Conservation (phyloP, 2,797 vertebrate genomes). For the Tauraco hartlaubi region DNA sequence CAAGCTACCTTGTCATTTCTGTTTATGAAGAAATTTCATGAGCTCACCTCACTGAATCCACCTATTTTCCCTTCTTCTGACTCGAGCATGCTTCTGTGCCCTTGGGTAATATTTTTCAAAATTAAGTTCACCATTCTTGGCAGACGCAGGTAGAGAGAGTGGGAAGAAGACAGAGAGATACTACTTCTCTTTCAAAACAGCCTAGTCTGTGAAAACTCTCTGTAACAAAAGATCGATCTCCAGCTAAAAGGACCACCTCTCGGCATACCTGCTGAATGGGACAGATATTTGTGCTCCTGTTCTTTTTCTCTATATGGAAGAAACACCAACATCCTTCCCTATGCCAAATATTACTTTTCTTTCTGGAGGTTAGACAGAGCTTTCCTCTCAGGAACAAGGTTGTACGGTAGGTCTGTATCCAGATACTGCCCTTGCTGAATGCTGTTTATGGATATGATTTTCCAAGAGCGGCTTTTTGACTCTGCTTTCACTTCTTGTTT, state of each 20-base stretch:
- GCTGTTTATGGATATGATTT: not conserved
- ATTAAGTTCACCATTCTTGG: not conserved
- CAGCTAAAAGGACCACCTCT: not conserved
- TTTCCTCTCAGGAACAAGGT: not conserved
- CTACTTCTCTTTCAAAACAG: not conserved
- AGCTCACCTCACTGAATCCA: slow-evolving; percentile 41
- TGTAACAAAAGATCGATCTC: not conserved
- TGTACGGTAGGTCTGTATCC: not conserved
- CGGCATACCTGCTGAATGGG: not conserved
- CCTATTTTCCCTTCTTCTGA: slow-evolving; percentile 32
- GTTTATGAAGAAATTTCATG: slow-evolving; percentile 29
- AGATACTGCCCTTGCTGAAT: not conserved
- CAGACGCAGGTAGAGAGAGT: not conserved
- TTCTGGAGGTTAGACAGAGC: not conserved
- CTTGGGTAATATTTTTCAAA: not conserved
- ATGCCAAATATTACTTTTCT: not conserved
- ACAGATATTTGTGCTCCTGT: not conserved
- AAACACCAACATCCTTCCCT: not conserved
- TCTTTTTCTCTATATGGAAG: not conserved
- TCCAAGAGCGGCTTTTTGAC: not conserved
- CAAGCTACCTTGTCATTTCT: slow-evolving; percentile 43
- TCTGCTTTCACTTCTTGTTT: not conserved
- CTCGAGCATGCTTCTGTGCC: not conserved
- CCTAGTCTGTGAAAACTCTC: not conserved
- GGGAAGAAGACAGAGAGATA: not conserved